Base-by-base conservation (phyloP, 2,888 invertebrate species). In the Apantesis nais region DNA sequence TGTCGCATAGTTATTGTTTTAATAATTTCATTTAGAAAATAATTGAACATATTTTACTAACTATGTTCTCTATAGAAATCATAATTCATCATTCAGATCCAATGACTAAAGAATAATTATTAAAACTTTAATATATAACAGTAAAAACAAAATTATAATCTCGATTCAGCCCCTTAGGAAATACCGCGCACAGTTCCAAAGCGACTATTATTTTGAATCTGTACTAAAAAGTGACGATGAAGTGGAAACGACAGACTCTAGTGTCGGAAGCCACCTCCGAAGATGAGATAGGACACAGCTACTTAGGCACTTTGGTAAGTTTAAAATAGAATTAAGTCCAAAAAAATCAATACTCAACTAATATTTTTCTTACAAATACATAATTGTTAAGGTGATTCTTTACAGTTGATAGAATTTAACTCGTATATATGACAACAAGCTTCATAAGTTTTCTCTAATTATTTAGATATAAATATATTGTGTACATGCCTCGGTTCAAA, bases 181-280 rank as follows among this genome's bases (percentile, higher is more conserved):
- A 41, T 41, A 74, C 67, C 76, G 73, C 48, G 71, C 74, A 69
- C 64, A 70, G 74, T 44, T 74, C 68, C 66, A 71, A 66, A 66
- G 62, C 64, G 34, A 68, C 34, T 69, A 9, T 29, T 31, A 14
- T 37, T 58, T 63, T 78, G 52, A 74, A 80, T 80, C 81, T 76
- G 76, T 70, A 76, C 60, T 73, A 74, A 73, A 74, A 74, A 79
- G 70, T 61, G 67, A 86, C 79, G 58, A 93, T 94, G 94, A 91
- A 89, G 87, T 90, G 88, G 82, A 90, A 88, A 71, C 87, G 77
- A n/a, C 92, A 92, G 72, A 87, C 74, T 62, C 76, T 95, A 72
- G 94, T 95, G 29, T 94, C 94, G 0, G 95, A 93, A 52, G 93
- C 94, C 16, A 95, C 94, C 1, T 94, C 95, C 2, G 95, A 95